Conservation (phyloP, 1,140 invertebrate genomes). For the Hyles euphorbiae region DNA sequence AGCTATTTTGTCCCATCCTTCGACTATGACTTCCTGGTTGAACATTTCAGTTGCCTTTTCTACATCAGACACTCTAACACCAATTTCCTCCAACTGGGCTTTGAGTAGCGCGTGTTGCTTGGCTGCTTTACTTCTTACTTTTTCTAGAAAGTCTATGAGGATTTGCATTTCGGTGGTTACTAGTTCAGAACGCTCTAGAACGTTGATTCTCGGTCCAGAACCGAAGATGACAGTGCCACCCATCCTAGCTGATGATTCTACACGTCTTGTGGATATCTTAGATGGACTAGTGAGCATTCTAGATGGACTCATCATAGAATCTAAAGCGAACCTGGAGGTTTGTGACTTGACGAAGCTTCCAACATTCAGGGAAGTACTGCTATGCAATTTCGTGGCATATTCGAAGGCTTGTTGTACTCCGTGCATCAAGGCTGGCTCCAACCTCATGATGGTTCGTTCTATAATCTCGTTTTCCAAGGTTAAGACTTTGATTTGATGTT, state of each 20-base stretch:
- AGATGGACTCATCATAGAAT: conserved; percentile 46
- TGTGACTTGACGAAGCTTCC: conserved; percentile 54
- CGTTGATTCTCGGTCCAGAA: conserved; percentile 52
- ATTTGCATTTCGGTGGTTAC: conserved; percentile 67
- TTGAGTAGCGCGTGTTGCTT: conserved; percentile 57
- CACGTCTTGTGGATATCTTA: conserved; percentile 42
- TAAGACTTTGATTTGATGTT: conserved; percentile 47
- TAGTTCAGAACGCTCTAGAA: conserved; percentile 66
- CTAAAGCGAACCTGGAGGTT: conserved; percentile 43
- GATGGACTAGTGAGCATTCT: conserved; percentile 53
- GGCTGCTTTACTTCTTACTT: conserved; percentile 31
- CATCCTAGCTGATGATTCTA: conserved; percentile 53
- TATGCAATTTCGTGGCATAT: conserved; percentile 51
- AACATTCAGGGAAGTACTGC: conserved; percentile 36
- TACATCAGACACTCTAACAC: conserved; percentile 59
- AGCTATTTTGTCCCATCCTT: conserved; percentile 67
- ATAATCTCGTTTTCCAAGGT: conserved; percentile 63
- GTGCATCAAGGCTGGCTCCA: conserved; percentile 57
- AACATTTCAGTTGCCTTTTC: conserved; percentile 55
- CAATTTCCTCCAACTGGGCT: conserved; percentile 72
- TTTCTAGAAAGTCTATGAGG: conserved; percentile 45
- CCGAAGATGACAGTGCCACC: conserved; percentile 51
- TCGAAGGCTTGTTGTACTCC: conserved; percentile 63
- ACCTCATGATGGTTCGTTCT: conserved; percentile 55
- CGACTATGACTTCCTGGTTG: conserved; percentile 57